Evolutionary conservation across 2,888 invertebrate genomes (phyloP), one percentile per base, ranked within the genome.

Genomic region (Ophion ellenae): DNA sequence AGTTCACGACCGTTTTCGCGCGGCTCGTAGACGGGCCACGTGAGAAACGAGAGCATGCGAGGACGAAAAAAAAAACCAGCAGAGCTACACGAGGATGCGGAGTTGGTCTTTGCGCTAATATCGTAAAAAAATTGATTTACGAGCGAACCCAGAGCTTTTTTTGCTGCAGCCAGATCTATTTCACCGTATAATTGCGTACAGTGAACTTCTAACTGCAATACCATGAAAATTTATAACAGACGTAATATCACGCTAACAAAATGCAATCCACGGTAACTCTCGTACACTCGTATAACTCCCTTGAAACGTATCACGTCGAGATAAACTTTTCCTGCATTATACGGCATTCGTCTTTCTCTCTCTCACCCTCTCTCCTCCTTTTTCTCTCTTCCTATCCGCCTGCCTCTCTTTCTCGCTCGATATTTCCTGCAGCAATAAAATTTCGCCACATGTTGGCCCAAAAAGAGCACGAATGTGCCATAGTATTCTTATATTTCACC

Each of bases 251-350:
- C 4, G 40, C 28, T 24, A 77, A 59, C 40, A 78, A 59, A 70
- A 78, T 61, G 45, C 61, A 70, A 69, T 78, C 45, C 78, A 28
- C 45, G 20, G 61, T 78, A 78, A 69, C 69, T 78, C 67, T 78
- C 24, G 57, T 24, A 40, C 57, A 61, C 61, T 70, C 69, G 78
- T 78, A 73, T 36, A 73, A 73, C 73, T 73, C 59, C 32, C 59
- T 36, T 73, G 73, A 59, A 73, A 59, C 73, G 69, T 45, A 78
- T 70, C 61, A 45, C 78, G 45, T 59, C n/a, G 78, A 78, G 78
- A 78, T 69, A 78, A 81, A 75, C 75, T 81, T 81, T 81, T 74
- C 81, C 59, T 75, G 67, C 73, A 45, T 66, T 32, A 36, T 64
- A 63, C 81, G 75, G 74, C 75, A 75, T 81, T 45, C 40, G 40